Conservation (phyloP, 2,888 invertebrate genomes). For the Coleophora flavipennella region DNA sequence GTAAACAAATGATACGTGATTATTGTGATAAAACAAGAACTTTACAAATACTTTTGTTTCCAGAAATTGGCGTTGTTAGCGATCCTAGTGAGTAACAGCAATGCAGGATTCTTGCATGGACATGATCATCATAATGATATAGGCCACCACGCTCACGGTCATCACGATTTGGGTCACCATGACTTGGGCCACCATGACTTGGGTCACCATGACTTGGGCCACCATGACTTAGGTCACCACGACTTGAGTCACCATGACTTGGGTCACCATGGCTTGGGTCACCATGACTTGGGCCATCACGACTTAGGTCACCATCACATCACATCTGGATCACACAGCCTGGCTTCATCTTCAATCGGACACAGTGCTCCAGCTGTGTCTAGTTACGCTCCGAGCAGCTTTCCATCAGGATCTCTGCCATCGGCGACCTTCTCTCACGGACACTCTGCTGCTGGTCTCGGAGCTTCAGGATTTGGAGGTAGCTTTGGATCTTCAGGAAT, state of each 20-base stretch:
- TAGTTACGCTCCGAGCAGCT: constrained; percentile 58
- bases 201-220: constrained; percentile 1
- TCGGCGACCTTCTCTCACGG: constrained; percentile 44
- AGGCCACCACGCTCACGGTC: constrained; percentile 2
- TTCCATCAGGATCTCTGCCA: constrained; percentile 54
- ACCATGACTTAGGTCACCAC: constrained; percentile 2
- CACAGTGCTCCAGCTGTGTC: constrained; percentile 10
- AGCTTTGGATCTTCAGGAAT: constrained; percentile 15
- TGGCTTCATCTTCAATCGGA: too few relatives aligned
- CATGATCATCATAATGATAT: constrained; percentile 13
- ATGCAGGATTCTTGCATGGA: constrained; percentile 46
- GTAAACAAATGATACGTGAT: constrained; percentile 1
- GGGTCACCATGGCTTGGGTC: constrained; percentile 8
- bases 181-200: constrained; percentile 10
- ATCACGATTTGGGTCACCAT: constrained; percentile 4
- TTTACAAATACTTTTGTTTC: constrained; percentile 21
- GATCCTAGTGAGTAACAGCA: constrained; percentile 51
- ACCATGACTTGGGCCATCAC: background rate
- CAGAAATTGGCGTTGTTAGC: constrained; percentile 59
- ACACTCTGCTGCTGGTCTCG: constrained; percentile 13
- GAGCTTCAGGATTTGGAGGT: constrained; percentile 11
- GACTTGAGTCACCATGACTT: constrained; percentile 5
- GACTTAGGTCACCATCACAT: constrained; percentile 1
- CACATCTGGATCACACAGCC: too few relatives aligned
- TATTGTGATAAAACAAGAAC: background rate